Conservation (phyloP, 2,888 invertebrate genomes). For the Baccha elongata region DNA sequence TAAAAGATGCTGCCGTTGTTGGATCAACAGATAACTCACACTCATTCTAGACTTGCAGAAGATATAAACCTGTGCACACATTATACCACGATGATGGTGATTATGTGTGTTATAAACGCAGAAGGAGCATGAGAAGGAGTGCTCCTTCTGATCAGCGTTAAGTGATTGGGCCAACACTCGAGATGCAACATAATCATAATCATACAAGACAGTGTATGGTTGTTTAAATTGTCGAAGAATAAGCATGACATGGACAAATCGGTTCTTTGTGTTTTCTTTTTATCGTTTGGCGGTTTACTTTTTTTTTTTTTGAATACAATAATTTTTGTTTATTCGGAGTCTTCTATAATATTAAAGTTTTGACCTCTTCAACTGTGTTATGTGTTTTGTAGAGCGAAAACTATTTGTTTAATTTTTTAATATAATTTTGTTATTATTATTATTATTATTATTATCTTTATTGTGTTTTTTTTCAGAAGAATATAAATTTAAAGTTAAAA, state of each 20-base stretch:
- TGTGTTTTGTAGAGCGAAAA: slow-evolving; percentile 58
- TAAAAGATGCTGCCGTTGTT: slow-evolving; percentile 54
- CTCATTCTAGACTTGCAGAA: slow-evolving; percentile 45
- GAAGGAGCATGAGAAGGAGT: slow-evolving; percentile 62
- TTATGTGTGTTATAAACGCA: slow-evolving; percentile 52
- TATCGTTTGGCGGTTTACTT: not conserved
- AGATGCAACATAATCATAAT: slow-evolving; percentile 71
- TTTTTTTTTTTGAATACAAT: slow-evolving; percentile 2
- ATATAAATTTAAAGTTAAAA: no score
- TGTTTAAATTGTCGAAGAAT: slow-evolving; percentile 68
- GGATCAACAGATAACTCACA: slow-evolving; percentile 61
- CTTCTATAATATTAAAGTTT: slow-evolving; percentile 67
- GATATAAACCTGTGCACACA: slow-evolving; percentile 70
- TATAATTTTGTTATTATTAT: slow-evolving; percentile 35
- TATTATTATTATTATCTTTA: no score
- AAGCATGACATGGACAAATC: slow-evolving; percentile 70
- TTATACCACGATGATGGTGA: slow-evolving; percentile 57
- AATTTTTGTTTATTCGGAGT: slow-evolving; percentile 33
- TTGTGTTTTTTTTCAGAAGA: no score
- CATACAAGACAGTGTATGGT: slow-evolving; percentile 52
- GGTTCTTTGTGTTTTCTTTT: slow-evolving; percentile 51
- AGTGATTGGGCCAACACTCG: slow-evolving; percentile 72
- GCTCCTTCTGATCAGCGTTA: slow-evolving; percentile 71
- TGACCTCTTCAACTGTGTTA: slow-evolving; percentile 66
- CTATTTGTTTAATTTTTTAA: slow-evolving; percentile 48